Percentiles rank a stretch among this genome's conserved stretches.
Conservation (phyloP, 2,888 invertebrate genomes). For the Helleia helle region DNA sequence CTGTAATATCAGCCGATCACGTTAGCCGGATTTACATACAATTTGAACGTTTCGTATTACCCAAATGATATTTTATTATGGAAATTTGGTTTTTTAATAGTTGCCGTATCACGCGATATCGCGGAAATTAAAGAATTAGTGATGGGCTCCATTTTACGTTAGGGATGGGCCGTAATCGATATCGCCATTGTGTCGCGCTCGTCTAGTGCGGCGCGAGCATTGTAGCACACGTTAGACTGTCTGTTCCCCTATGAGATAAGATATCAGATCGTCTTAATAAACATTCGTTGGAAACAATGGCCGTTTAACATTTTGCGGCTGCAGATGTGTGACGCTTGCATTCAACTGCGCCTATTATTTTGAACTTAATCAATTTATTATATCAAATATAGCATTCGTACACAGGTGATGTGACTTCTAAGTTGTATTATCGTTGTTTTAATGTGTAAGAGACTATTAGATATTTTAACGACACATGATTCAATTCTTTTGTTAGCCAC, state of each 20-base stretch:
- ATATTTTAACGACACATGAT: no score
- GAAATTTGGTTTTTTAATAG: constrained; percentile 70
- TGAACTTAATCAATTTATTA: constrained; percentile 1
- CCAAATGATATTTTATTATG: constrained; percentile 61
- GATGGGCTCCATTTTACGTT: constrained; percentile 22
- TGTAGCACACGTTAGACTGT: constrained; percentile 58
- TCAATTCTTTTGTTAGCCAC: no score
- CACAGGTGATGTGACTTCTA: no score
- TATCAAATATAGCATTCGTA: no score
- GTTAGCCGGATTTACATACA: constrained; percentile 65
- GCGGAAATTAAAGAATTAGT: constrained; percentile 39
- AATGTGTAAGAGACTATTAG: no score
- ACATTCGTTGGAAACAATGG: constrained; percentile 65
- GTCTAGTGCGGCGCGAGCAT: constrained; percentile 36
- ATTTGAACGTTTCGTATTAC: constrained; percentile 39
- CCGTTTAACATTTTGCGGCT: constrained; percentile 48
- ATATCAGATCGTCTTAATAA: constrained; percentile 71
- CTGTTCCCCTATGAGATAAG: constrained; percentile 55
- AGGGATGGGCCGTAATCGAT: constrained; percentile 49
- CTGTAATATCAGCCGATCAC: constrained; percentile 60
- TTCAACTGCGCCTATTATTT: constrained; percentile 3
- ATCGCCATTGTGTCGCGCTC: constrained; percentile 56
- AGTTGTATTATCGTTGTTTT: no score
- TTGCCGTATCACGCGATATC: constrained; percentile 53
- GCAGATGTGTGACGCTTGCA: constrained; percentile 32